Evolutionary conservation across 2,888 invertebrate genomes (phyloP).

Genomic region (Clitarchus hookeri): DNA sequence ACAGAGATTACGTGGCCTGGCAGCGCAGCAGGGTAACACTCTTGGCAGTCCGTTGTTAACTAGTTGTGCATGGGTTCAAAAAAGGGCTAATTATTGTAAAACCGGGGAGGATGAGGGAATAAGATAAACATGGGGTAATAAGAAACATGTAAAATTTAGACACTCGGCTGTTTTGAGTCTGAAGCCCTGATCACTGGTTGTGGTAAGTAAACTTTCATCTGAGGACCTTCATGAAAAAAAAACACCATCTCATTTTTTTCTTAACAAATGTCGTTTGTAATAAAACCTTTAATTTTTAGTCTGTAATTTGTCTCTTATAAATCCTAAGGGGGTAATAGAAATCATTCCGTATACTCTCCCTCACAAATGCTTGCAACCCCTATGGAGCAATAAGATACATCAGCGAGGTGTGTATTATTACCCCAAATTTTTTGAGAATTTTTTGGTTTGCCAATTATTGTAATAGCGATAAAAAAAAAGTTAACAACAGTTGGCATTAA

Average conservation of each 20-base stretch:
- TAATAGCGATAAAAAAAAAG: background rate
- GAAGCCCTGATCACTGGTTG: background rate
- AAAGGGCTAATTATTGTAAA: too few relatives aligned
- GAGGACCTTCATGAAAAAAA: background rate
- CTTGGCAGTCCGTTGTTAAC: too few relatives aligned
- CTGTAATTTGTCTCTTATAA: background rate
- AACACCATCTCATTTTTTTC: background rate
- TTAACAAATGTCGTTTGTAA: background rate
- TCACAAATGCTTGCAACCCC: background rate
- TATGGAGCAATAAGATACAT: background rate
- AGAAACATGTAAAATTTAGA: background rate
- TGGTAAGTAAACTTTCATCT: background rate
- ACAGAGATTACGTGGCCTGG: too few relatives aligned
- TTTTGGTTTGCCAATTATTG: background rate
- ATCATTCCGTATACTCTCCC: background rate
- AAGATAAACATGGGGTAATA: background rate
- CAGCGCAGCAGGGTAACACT: too few relatives aligned
- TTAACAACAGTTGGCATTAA: too few relatives aligned
- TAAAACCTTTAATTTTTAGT: background rate
- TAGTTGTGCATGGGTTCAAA: too few relatives aligned
- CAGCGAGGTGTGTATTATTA: background rate
- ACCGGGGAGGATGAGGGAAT: too few relatives aligned
- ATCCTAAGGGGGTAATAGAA: background rate
- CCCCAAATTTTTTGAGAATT: constrained; percentile 5
- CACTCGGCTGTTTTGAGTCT: background rate